Base-by-base conservation (phyloP, 2,888 invertebrate species). In the Dysmachus trigonus region DNA sequence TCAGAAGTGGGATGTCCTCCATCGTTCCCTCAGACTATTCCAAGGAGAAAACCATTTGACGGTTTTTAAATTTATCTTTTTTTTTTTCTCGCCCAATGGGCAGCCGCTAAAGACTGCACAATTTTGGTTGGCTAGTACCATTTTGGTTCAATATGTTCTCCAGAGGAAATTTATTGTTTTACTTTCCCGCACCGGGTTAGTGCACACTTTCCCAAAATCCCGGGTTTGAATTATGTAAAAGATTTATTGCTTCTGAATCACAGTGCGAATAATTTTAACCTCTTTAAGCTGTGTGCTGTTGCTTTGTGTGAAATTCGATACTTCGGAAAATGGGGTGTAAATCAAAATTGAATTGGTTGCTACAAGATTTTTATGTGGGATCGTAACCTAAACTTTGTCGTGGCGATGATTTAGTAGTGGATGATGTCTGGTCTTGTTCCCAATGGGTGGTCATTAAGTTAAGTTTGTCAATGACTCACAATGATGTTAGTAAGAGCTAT, bases 31-130 rank as follows among this genome's bases (percentile, higher is more conserved):
- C 13, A 10, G 22, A 27, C 27, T 22, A 62, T 18, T n/a, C 22
- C 62, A 18, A 10, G 8, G 22, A 62, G 15, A 15, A 41, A 41
- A 15, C 33, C 27, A 31, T 33, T 33, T 73, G 73, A 73, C 33
- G 15, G 33, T 31, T 31, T 73, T 33, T n/a, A 4, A 10, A n/a
- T 73, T 73, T 73, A 22, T 15, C 5, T 72, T 73, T 71, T 5
- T 13, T 73, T 73, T n/a, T 73, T 22, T 31, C 7, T 62, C 15
- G n/a, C 18, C n/a, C 33, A 27, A 15, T 31, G 8, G 31, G 6
- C 33, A 73, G 73, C 73, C 15, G 33, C 33, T 33, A 73, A 73
- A 73, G 31, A 73, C 73, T 73, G 73, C 73, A 73, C 73, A 73
- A 73, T 73, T 73, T 73, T 73, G 73, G 73, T 73, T 31, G 7